phyloP scores from a whole-genome alignment of 2,797 vertebrate genomes.

The Podargus strigoides region DNA sequence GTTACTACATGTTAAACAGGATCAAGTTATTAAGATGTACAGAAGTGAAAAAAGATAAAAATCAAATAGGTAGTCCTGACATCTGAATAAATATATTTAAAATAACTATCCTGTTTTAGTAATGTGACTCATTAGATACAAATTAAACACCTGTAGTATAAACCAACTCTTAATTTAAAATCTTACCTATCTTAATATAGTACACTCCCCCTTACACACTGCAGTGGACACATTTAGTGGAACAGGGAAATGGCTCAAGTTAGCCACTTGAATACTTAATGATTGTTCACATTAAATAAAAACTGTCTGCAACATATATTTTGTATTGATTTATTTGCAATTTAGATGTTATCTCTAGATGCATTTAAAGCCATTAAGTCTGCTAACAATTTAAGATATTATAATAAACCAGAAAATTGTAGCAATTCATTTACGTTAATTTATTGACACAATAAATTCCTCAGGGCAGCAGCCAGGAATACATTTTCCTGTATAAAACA shows the following conservation, averaged over 20 bases:
- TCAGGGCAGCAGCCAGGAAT: not conserved
- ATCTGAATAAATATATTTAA: not conserved
- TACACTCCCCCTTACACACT: not conserved
- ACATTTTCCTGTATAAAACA: not conserved
- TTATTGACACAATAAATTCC: slow-evolving; percentile 17
- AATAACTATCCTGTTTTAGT: not conserved
- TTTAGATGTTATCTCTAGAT: slow-evolving; percentile 16
- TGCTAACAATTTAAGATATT: slow-evolving; percentile 24
- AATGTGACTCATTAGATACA: not conserved
- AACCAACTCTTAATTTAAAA: slow-evolving; percentile 14
- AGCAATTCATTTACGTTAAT: slow-evolving; percentile 20
- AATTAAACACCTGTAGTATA: not conserved
- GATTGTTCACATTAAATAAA: not conserved
- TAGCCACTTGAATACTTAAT: not conserved
- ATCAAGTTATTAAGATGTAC: not conserved
- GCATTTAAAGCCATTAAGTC: not conserved
- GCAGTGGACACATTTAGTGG: not conserved
- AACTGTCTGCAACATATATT: not conserved
- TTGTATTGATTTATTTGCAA: slow-evolving; percentile 36
- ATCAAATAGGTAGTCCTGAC: not conserved
- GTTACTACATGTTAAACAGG: not conserved
- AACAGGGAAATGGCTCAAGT: not conserved
- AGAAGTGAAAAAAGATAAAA: not conserved
- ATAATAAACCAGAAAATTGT: slow-evolving; percentile 12
- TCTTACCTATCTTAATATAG: not conserved